Evolutionary conservation across 1,140 invertebrate species (phyloP), one percentile per base, ranked within the genome.

Genomic region (Scylla paramamosain): DNA sequence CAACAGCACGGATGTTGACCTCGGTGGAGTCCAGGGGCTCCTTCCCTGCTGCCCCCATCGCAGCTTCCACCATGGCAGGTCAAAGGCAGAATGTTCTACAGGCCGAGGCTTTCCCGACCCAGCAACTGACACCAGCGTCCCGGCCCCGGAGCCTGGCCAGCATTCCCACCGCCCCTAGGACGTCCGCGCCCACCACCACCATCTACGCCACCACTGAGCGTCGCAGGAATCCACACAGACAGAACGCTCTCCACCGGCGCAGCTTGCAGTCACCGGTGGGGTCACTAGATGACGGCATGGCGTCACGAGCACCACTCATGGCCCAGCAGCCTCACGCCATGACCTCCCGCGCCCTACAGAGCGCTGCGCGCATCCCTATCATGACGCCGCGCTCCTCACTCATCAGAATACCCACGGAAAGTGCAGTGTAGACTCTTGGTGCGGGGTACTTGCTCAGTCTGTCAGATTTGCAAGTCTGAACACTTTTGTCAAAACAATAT

Each of bases 191-290:
- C 4, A 48, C 39, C 25, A 59, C 25, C 25, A 93, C 77, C 28
- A 52, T 52, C 32, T 93, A 93, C 46, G 92, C 92, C 83, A 93
- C 92, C 4, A 86, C 82, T 2, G 92, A 45, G 45, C 83, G 39
- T 59, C 83, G 83, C 32, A 48, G 83, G 29, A 93, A 29, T 10
- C 16, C 16, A 4, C 46, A 31, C 82, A 48, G 28, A 31, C 39
- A 83, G n/a, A 86, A 52, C 48, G 8, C 92, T 48, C 52, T 87
- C 52, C 82, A 93, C 8, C 92, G 92, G 46, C 92, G 67, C 28
- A 93, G 92, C 86, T 31, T 93, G 25, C 83, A 93, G n/a, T 93
- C 92, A n/a, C 92, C 92, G 10, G 14, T 67, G n/a, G 92, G 87
- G 29, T 87, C 45, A 10, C 82, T 46, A 7, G 92, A 93, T n/a